A percentile compares a stretch with the other conserved stretches of the same genome.
phyloP scores from a whole-genome alignment of 1,140 invertebrate genomes.

The Antheraea pernyi region DNA sequence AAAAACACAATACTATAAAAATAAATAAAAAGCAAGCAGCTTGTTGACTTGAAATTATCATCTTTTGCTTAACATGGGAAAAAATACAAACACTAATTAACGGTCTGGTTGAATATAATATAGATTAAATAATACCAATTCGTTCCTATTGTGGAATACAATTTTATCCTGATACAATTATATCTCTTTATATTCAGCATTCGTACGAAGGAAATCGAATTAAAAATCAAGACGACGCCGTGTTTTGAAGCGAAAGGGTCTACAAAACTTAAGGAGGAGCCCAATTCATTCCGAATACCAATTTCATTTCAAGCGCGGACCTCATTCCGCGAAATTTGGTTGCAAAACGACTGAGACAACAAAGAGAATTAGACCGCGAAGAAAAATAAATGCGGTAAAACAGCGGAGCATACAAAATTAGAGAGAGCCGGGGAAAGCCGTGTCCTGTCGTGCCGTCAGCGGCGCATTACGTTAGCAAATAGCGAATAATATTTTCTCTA shows the following conservation, averaged over 20 bases:
- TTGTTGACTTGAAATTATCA: neutral
- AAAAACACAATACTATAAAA: no score
- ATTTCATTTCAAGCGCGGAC: conserved; percentile 70
- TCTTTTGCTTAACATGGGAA: neutral
- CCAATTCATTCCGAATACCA: conserved; percentile 71
- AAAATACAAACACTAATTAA: neutral
- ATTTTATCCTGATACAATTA: conserved; percentile 9
- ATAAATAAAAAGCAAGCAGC: neutral
- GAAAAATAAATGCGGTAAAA: conserved; percentile 74
- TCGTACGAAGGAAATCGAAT: conserved; percentile 49
- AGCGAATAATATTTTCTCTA: conserved; percentile 5
- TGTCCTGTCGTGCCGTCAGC: conserved; percentile 3
- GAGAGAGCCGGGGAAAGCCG: conserved; percentile 36
- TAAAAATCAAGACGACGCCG: conserved; percentile 40
- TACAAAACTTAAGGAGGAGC: conserved; percentile 39
- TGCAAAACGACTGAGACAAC: conserved; percentile 73
- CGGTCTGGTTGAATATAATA: neutral
- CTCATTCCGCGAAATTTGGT: conserved; percentile 72
- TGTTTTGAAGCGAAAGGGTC: conserved; percentile 29
- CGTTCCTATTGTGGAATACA: neutral
- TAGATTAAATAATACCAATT: neutral
- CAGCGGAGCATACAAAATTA: conserved; percentile 73
- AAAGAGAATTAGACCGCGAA: conserved; percentile 74
- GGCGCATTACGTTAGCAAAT: neutral
- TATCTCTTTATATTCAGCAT: conserved; percentile 39